Base-by-base conservation (phyloP, 2,888 invertebrate genomes). In the Anagyrus pseudococci region DNA sequence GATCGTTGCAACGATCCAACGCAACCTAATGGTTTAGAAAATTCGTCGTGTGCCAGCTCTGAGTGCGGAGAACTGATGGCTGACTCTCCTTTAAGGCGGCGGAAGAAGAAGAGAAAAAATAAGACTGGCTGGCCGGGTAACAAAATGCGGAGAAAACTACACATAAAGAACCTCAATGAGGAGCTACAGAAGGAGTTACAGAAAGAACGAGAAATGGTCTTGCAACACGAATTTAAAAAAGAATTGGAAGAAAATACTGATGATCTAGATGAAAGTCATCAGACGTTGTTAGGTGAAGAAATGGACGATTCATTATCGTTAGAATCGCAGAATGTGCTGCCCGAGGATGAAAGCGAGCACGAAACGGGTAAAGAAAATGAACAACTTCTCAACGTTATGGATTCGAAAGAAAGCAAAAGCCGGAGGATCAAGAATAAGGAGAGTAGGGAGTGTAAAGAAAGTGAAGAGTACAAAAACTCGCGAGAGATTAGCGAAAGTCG, bases 41-140 rank as follows among this genome's bases (percentile, higher is more conserved):
- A 78, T 57, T 77, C 77, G 0, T 81, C 80, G 0, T 79, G 79
- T 46, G 79, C 78, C 0, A 80, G 80, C 48, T 80, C 80, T 2
- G 81, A 81, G 23, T 80, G 79, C 13, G 80, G 80, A 7, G 81
- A 81, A 17, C 48, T 63, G 0, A 69, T 65, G 2, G 33, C 54
- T n/a, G 79, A 81, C 50, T 76, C 72, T 1, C 80, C 79, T 0
- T 57, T 75, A 13, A 85, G 86, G 48, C 81, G 83, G 55, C 84
- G 85, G 67, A 87, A 88, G 33, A 49, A 49, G 29, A 87, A 77
- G 87, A 88, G 76, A 86, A 87, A 78, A 78, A 93, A 93, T 79
- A 84, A 87, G 65, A 93, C 93, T 0, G 93, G 93, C 8, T 93
- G 93, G 93, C 93, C 93, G 0, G 78, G 80, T 1, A 81, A 77